A percentile compares a stretch with the other conserved stretches of the same genome.
These are phyloP conservation scores for Ictalurus punctatus DNA, from an alignment of 2,113 vertebrate genomes.

Conservation along the genomic window DNA sequence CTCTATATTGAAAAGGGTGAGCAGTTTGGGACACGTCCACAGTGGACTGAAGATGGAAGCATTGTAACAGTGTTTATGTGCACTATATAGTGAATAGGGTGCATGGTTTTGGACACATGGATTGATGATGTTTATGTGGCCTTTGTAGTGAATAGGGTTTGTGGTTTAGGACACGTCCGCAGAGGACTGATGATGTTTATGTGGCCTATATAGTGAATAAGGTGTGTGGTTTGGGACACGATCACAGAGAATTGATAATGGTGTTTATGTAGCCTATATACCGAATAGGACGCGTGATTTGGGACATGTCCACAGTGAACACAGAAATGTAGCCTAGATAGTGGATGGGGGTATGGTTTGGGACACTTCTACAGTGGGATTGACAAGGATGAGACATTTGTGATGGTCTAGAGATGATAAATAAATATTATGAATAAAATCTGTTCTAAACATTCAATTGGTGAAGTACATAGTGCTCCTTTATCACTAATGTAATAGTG, in stretches of 20 bases:
- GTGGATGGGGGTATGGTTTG: not conserved
- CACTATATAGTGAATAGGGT: not conserved
- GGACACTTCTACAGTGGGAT: not conserved
- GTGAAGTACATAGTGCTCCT: not conserved
- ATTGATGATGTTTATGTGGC: not conserved
- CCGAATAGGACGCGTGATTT: not conserved
- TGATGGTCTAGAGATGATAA: not conserved
- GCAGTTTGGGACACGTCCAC: not conserved
- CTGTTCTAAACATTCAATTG: not conserved
- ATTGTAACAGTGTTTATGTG: no score
- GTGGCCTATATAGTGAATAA: not conserved
- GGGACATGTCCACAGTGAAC: not conserved
- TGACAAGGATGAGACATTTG: not conserved
- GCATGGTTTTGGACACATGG: not conserved
- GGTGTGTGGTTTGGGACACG: not conserved
- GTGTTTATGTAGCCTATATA: not conserved
- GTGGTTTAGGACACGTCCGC: not conserved
- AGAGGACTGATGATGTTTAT: not conserved
- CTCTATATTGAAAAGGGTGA: slow-evolving; percentile 6
- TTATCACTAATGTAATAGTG: not conserved
- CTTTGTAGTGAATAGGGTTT: not conserved
- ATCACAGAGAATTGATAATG: no score
- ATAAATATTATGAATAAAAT: not conserved
- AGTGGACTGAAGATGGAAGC: not conserved
- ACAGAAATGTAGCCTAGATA: no score